Percentiles rank a stretch among this genome's conserved stretches.
These are phyloP conservation scores for Echeneis naucrates DNA, from an alignment of 2,797 vertebrate species.

Conservation along the genomic window DNA sequence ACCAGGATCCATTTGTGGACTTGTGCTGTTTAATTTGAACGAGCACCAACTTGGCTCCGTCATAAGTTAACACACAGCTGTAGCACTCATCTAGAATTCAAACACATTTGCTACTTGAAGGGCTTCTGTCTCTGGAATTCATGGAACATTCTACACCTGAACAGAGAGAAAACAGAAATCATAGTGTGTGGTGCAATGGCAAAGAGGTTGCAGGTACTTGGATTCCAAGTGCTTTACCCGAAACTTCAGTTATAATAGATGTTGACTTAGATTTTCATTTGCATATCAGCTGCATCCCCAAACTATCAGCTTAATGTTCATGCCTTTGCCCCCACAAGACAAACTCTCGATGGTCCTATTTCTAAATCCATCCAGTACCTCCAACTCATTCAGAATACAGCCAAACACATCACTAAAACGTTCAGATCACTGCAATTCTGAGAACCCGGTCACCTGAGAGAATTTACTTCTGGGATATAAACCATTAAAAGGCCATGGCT, in stretches of 20 bases:
- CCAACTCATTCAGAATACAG: neutral
- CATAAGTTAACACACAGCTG: too few species aligned
- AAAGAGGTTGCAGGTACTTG: neutral
- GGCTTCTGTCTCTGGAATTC: too few species aligned
- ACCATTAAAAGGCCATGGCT: neutral
- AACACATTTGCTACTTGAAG: too few species aligned
- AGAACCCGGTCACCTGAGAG: too few species aligned
- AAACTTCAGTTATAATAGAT: neutral
- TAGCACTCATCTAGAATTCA: too few species aligned
- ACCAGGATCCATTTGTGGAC: too few species aligned
- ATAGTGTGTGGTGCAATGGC: neutral
- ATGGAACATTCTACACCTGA: too few species aligned
- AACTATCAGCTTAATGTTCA: neutral
- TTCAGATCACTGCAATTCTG: too few species aligned
- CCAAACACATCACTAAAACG: neutral
- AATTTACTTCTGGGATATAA: neutral
- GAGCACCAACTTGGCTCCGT: too few species aligned
- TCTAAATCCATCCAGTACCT: neutral
- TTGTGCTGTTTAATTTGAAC: too few species aligned
- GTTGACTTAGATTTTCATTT: neutral
- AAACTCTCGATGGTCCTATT: neutral
- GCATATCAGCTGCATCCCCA: neutral
- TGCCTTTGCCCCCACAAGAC: neutral
- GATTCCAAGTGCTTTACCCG: neutral
- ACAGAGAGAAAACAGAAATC: neutral